These are phyloP conservation scores for Cerceris ruficornis DNA, from an alignment of 2,888 invertebrate genomes.

Conservation along the genomic window DNA sequence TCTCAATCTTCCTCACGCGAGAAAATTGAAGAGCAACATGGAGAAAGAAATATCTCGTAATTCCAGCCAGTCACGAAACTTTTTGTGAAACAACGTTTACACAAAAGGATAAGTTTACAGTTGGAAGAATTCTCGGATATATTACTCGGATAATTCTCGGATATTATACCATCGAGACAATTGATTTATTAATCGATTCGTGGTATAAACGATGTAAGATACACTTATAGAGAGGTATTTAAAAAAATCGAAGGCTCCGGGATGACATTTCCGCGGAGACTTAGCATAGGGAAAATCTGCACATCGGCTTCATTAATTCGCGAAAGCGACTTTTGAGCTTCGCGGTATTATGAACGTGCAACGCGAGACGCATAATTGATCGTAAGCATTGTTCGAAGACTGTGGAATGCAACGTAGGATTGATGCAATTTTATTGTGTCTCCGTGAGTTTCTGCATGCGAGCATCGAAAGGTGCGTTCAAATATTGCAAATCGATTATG, in stretches of 20 bases:
- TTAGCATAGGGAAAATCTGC: background rate
- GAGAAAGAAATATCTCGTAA: background rate
- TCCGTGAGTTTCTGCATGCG: constrained; percentile 24
- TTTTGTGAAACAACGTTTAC: background rate
- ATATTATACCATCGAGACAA: too few relatives aligned
- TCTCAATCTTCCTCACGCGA: constrained; percentile 31
- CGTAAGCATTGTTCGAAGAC: constrained; percentile 60
- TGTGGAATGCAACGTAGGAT: constrained; percentile 50
- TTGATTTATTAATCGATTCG: too few relatives aligned
- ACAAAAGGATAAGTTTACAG: background rate
- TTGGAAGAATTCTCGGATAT: background rate
- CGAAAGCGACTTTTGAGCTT: constrained; percentile 35
- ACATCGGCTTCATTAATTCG: constrained; percentile 14
- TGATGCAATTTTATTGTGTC: constrained; percentile 61
- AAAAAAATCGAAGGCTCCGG: too few relatives aligned
- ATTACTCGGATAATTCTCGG: too few relatives aligned
- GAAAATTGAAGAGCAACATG: constrained; percentile 39
- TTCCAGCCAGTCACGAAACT: background rate
- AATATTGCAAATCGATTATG: constrained; percentile 23
- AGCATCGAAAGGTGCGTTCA: constrained; percentile 11
- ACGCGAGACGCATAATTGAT: constrained; percentile 58
- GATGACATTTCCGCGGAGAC: background rate
- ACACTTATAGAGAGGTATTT: too few relatives aligned
- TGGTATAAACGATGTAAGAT: too few relatives aligned
- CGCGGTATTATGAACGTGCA: constrained; percentile 23